These are phyloP conservation scores for Latrodectus hesperus DNA, from an alignment of 2,888 invertebrate genomes.

Conservation along the genomic window DNA sequence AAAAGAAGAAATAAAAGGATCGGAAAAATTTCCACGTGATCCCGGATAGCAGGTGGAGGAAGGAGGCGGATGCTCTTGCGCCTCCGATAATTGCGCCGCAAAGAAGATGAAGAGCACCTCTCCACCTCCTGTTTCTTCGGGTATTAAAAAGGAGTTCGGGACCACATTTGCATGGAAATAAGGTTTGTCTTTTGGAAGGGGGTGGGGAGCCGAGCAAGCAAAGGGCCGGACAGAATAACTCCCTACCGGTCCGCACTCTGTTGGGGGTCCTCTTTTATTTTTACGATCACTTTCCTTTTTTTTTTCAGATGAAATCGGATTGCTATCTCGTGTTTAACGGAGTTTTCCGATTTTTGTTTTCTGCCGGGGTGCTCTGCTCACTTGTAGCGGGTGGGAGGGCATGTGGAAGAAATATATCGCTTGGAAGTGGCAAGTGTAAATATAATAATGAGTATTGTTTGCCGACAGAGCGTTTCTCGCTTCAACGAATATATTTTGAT, in stretches of 20 bases:
- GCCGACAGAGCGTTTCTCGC: too few relatives aligned
- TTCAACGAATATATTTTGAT: too few relatives aligned
- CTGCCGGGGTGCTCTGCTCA: too few relatives aligned
- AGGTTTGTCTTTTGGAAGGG: constrained; percentile 48
- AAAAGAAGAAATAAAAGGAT: constrained; percentile 16
- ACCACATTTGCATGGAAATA: constrained; percentile 55
- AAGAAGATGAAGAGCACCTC: constrained; percentile 4
- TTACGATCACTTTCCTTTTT: not conserved
- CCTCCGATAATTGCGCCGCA: constrained; percentile 46
- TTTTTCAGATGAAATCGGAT: not conserved
- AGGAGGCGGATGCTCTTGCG: not conserved
- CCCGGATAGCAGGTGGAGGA: constrained; percentile 48
- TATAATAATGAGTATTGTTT: too few relatives aligned
- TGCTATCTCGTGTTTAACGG: not conserved
- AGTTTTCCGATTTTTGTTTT: not conserved
- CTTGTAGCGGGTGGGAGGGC: too few relatives aligned
- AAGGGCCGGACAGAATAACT: not conserved
- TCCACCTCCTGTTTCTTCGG: not conserved
- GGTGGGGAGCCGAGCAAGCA: not conserved
- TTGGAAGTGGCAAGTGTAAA: too few relatives aligned
- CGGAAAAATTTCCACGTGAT: constrained; percentile 37
- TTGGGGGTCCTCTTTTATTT: too few relatives aligned
- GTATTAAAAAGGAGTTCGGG: constrained; percentile 27
- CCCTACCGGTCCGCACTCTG: not conserved
- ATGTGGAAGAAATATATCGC: too few relatives aligned